Base-by-base conservation (phyloP, 2,888 invertebrate genomes). In the Synanthedon vespiformis region DNA sequence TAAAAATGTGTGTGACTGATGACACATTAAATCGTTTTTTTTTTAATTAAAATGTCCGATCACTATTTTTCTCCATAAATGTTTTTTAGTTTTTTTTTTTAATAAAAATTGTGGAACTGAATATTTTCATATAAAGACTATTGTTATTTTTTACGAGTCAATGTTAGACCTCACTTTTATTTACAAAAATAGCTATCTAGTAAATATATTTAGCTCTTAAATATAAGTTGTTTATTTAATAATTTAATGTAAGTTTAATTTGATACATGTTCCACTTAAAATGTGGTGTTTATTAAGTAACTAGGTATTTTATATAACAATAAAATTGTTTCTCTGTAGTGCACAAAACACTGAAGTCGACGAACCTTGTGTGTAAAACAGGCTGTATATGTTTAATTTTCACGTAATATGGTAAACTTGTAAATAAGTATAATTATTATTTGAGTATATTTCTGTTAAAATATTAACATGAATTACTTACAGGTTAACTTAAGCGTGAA, bases 391-490 rank as follows among this genome's bases (percentile, higher is more conserved):
- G 6, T 12, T 48, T 11, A 48, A 18, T 14, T n/a, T 52, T 51
- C 52, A 51, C 52, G 18, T 47, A 41, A 52, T 50, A 34, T 50
- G 22, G 40, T 16, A 13, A 27, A 50, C 50, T 22, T 50, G 50
- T 40, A 50, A 34, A 34, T 34, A 34, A 34, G 34, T 40, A 34
- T 50, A 34, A n/a, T 40, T 40, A n/a, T n/a, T 27, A 70, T 64
- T n/a, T 66, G 61, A 73, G 73, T 1, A 78, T 66, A 66, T 57
- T 73, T 77, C 64, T 74, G 75, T 80, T 77, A 63, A 63, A 58
- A 62, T 58, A 70, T 70, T 75, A 72, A 70, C 72, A 67, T 70
- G 64, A 69, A 69, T 64, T 68, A 70, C 70, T 64, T 68, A 71
- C 70, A 70, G 74, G 73, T 77, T 78, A 77, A 75, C 68, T 70